Base-by-base conservation (phyloP, 2,113 vertebrate species). In the Nothoprocta perdicaria region DNA sequence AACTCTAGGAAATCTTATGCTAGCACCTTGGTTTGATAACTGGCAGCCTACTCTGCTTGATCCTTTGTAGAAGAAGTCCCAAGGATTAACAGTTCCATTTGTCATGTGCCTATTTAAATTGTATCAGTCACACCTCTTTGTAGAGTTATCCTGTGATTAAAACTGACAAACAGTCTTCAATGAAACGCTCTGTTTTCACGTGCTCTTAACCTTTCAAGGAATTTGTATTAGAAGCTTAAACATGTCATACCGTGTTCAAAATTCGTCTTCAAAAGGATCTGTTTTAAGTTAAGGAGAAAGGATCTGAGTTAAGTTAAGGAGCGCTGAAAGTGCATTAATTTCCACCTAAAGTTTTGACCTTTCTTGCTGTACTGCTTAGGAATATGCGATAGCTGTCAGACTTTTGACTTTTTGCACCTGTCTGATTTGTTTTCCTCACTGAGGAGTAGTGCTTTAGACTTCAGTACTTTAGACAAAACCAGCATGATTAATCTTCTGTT, bases 131-230 rank as follows among this genome's bases (percentile, higher is more conserved):
- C 86, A 66, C 80, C 78, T 79, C 88, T 89, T 57, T 82, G 55
- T 45, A 14, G 50, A 94, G 75, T 66, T 86, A 95, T 62, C 78
- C 90, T 94, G 63, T 90, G 88, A 94, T 95, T 96, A 92, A 89
- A 88, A 84, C 41, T 89, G 92, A 84, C 93, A 94, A 89, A 83
- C 12, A 43, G 40, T 31, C 86, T 86, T 90, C 80, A 86, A 9
- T 80, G 78, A 77, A 95, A 76, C 19, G 29, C 33, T 12, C 31
- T 50, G 62, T 68, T 93, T 86, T 57, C 5, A 0, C 1, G 0
- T 90, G 77, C 84, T 86, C 18, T 40, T 87, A 84, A 87, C 86
- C 76, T 86, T 66, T 94, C 67, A 67, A 53, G 72, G 71, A 19
- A 11, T 76, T 58, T 0, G 0, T 57, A 8, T 73, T 90, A 89